Percentiles rank a stretch among this genome's conserved stretches.
These are phyloP conservation scores for Megaleporinus macrocephalus DNA, from an alignment of 2,113 vertebrate genomes.

Conservation along the genomic window DNA sequence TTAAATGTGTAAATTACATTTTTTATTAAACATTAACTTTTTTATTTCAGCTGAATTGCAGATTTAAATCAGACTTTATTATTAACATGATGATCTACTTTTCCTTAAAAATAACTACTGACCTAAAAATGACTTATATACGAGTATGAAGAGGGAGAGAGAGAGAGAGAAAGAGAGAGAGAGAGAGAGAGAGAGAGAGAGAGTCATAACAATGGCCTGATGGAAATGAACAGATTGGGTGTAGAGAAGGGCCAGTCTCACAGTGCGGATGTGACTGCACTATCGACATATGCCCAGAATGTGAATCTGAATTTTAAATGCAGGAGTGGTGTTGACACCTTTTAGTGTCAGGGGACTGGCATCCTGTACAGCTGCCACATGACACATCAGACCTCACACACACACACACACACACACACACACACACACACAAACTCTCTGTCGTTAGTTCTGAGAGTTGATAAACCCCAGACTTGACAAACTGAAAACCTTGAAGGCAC, in stretches of 20 bases:
- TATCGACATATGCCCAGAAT: slow-evolving; percentile 69
- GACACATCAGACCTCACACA: slow-evolving; percentile 69
- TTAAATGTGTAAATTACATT: too few species aligned
- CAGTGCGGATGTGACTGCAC: slow-evolving; percentile 65
- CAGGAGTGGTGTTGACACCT: slow-evolving; percentile 75
- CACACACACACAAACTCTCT: slow-evolving; percentile 18
- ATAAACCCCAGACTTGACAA: slow-evolving; percentile 24
- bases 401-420: slow-evolving; percentile 31
- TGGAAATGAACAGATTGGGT: slow-evolving; percentile 61
- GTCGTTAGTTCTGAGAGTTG: background rate
- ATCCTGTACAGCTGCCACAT: slow-evolving; percentile 78
- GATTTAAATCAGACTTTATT: too few species aligned
- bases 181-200: slow-evolving; percentile 16
- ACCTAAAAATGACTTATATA: too few species aligned
- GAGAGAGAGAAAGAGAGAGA: slow-evolving; percentile 14
- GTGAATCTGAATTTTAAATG: slow-evolving; percentile 75
- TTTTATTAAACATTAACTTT: too few species aligned
- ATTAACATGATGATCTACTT: too few species aligned
- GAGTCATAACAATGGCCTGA: slow-evolving; percentile 43
- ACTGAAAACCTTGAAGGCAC: slow-evolving; percentile 27
- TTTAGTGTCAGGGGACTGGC: slow-evolving; percentile 70
- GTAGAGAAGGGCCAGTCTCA: slow-evolving; percentile 54
- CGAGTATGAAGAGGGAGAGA: background rate
- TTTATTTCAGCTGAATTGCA: too few species aligned
- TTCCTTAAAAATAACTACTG: too few species aligned